Base-by-base conservation (phyloP, 2,113 vertebrate genomes). In the Xiphophorus maculatus region DNA sequence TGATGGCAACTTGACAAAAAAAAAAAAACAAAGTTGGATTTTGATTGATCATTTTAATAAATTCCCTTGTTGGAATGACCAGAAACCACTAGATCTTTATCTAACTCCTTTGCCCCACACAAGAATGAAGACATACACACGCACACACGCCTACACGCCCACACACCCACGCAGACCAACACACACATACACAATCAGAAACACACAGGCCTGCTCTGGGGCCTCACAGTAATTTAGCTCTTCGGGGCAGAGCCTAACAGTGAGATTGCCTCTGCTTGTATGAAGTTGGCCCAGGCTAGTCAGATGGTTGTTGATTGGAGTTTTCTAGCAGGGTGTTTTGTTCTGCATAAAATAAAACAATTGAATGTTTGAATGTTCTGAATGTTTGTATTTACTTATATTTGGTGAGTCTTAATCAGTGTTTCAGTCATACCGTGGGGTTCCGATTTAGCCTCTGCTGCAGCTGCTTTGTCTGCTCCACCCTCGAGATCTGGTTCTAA, bases 221-320 rank as follows among this genome's bases (percentile, higher is more conserved):
- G 87, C 88, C 87, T 92, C 90, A 90, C 89, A 91, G 88, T 89
- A 89, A 79, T 76, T 61, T 63, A 83, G 83, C 90, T 88, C 89
- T 65, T 76, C 58, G 63, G 30, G 42, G 32, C 5, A 70, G 89
- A 90, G 84, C 74, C 68, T 28, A 80, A 89, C 83, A 88, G 88
- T 89, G 88, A 88, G 89, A 86, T 86, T 84, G 81, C 85, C 87
- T 82, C 74, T 87, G 81, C 83, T 74, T 73, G 84, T 82, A 74
- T 72, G 86, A 63, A 65, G 85, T 85, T 84, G 88, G 85, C 89
- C 75, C 78, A 63, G 80, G 76, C 72, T 58, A 25, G 84, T 84
- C 86, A 80, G 64, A 84, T 81, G 74, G 75, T 82, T 5, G 12
- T 68, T 73, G 76, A 63, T 51, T 68, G 79, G 89, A 85, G 3